Evolutionary conservation across 2,888 invertebrate species (phyloP), one percentile per base, ranked within the genome.

Genomic region (Pachycephus smyrnensis): DNA sequence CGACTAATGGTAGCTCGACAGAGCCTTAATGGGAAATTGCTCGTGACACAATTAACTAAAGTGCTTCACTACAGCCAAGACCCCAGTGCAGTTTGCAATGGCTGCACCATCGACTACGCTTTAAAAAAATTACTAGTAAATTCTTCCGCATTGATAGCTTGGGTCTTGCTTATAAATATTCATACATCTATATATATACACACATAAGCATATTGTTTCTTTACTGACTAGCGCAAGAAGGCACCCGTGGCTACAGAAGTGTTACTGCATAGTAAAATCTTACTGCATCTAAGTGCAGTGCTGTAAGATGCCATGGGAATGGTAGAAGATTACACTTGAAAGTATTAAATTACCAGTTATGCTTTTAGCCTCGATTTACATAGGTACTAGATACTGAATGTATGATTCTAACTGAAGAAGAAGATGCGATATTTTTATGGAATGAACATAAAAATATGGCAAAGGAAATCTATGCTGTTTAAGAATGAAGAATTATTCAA

Each of bases 1-100:
- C 55, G 55, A n/a, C 73, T 68, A 76, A 76, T 76, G 73, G 76
- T 32, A 55, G 12, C 33, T n/a, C 37, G 35, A 55, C 35, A 23
- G 68, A 73, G 31, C 32, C 68, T 76, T 73, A 76, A 76, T 40
- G 69, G 76, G 23, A 76, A 76, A 68, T 76, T 68, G 35, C 75
- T 32, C 69, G 75, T 69, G 32, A 33, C 36, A 33, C 69, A 76
- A 76, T 76, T 76, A 76, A 76, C 69, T 35, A 23, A 23, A 23
- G 55, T 55, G 23, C 55, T 55, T 23, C 55, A 23, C 23, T 55
- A 23, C 55, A 23, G 23, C 9, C 6, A 23, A 23, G 23, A 55
- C 23, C 6, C 23, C 6, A 55, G 23, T 23, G 23, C 23, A 55
- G 55, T 23, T 23, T 23, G 23, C 55, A 9, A 23, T 23, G 2